A percentile compares a stretch with the other conserved stretches of the same genome.
Conservation (phyloP, 2,888 invertebrate genomes). For the Polyommatus icarus region DNA sequence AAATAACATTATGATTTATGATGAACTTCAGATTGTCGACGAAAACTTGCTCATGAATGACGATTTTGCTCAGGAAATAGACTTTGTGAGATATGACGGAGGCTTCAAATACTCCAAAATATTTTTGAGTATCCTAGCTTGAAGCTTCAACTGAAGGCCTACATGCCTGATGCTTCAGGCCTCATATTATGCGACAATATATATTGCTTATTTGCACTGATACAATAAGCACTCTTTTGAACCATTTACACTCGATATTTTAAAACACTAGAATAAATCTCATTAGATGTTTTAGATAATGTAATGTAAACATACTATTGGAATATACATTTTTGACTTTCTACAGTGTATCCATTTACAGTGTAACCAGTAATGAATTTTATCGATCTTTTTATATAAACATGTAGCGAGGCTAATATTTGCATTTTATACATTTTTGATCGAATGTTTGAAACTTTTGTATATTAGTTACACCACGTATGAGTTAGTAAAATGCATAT, state of each 20-base stretch:
- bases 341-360: constrained; percentile 2
- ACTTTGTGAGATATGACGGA: not conserved
- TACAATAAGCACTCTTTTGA: constrained; percentile 27
- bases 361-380: not conserved
- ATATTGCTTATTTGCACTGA: constrained; percentile 1
- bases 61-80: constrained; percentile 12
- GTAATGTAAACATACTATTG: constrained; percentile 19
- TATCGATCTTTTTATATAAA: constrained; percentile 7
- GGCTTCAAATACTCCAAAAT: not conserved
- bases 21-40: not conserved
- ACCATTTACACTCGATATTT: not conserved
- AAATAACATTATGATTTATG: not conserved
- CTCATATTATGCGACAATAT: constrained; percentile 3
- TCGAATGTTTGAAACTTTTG: constrained; percentile 23
- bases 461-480: constrained; percentile 33
- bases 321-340: constrained; percentile 18
- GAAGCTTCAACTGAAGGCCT: constrained; percentile 10
- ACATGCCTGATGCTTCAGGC: not conserved
- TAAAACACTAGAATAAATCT: constrained; percentile 13
- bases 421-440: constrained; percentile 32
- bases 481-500: constrained; percentile 34
- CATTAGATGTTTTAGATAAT: constrained; percentile 26
- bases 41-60: not conserved
- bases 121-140: constrained; percentile 1
- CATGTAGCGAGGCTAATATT: constrained; percentile 35